Conservation (phyloP, 2,797 vertebrate genomes). For the Leptodactylus fallax region DNA sequence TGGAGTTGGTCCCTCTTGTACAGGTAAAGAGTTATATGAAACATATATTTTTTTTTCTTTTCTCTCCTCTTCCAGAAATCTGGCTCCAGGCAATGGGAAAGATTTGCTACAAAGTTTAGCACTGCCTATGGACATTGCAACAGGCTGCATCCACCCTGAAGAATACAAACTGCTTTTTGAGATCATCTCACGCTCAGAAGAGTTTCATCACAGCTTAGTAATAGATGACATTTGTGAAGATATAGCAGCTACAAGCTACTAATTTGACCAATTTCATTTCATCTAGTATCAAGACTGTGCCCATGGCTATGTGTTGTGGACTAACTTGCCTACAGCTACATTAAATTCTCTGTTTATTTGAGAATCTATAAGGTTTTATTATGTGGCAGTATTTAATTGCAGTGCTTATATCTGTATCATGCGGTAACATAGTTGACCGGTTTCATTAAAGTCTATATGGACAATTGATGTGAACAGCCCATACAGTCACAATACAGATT, state of each 20-base stretch:
- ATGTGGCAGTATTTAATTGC: neutral
- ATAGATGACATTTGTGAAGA: slow-evolving; percentile 81
- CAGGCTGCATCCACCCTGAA: slow-evolving; percentile 80
- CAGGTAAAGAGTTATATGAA: no score
- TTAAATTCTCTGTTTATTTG: slow-evolving; percentile 14
- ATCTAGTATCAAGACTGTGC: no score
- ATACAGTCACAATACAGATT: no score
- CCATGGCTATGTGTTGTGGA: neutral
- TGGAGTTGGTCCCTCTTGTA: no score
- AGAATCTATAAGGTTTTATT: neutral
- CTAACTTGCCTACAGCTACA: neutral
- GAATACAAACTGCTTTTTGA: slow-evolving; percentile 88
- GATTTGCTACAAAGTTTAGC: slow-evolving; percentile 77
- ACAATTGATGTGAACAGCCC: no score
- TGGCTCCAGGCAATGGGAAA: slow-evolving; percentile 79
- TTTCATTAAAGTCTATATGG: no score
- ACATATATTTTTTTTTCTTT: no score
- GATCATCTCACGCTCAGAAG: slow-evolving; percentile 81
- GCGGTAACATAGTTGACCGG: no score
- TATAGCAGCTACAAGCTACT: neutral
- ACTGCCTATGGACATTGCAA: slow-evolving; percentile 73
- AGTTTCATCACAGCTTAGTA: slow-evolving; percentile 85
- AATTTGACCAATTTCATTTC: neutral
- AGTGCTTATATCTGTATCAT: neutral
- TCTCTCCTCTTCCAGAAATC: slow-evolving; percentile 78